Base-by-base conservation (phyloP, 1,140 invertebrate species). In the Pissodes strobi region DNA sequence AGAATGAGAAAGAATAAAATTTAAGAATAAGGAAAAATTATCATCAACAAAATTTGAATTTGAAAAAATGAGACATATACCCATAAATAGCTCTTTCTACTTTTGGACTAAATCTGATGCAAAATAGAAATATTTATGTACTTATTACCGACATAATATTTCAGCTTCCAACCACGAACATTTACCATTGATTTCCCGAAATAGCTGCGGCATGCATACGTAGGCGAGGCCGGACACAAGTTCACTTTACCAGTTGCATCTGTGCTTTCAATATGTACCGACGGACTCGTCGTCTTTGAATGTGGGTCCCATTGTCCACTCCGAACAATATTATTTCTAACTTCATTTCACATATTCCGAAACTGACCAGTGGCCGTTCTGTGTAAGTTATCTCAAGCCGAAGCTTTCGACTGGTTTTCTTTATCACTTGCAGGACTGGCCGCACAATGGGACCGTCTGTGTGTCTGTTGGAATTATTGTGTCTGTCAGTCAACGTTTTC, bases 241-340 rank as follows among this genome's bases (percentile, higher is more conserved):
- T 49, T 22, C 46, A 49, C 18, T 49, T 49, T 49, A 49, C 19
- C 46, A 49, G 46, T 49, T 49, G 46, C 46, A 49, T 49, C 46
- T 22, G 18, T 9, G 9, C 51, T 9, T 55, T 55, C 51, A 55
- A 55, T 55, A 55, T 15, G n/a, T n/a, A n/a, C n/a, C 51, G 34
- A 5, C 51, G 3, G 48, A 3, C 5, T n/a, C n/a, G n/a, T n/a
- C n/a, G 56, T 59, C 56, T 59, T 59, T 59, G 41, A 59, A 59
- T 59, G 56, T 13, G 2, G n/a, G n/a, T n/a, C n/a, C n/a, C 56
- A 59, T 59, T 59, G 56, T 59, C 43, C 56, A 22, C 9, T 13
- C 21, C 15, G 22, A 59, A 59, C 56, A 59, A 48, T 48, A 59
- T 59, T 59, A 59, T 59, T 59, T 43, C 56, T 59, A 59, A 59